Evolutionary conservation across 2,888 invertebrate species (phyloP), one percentile per base, ranked within the genome.

Genomic region (Podotricha telesiphe): DNA sequence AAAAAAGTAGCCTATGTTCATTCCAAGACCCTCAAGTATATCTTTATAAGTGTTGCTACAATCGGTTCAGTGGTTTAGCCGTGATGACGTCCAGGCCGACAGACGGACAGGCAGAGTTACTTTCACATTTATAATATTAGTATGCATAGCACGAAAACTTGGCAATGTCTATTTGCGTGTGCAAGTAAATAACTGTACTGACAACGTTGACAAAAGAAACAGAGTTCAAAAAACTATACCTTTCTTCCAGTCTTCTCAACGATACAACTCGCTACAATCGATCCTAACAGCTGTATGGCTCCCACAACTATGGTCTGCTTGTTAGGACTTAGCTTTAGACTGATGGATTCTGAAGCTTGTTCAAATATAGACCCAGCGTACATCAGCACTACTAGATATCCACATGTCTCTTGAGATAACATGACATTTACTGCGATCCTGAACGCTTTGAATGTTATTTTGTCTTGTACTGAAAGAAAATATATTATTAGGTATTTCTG

Each of bases 281-380:
- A 92, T 0, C 93, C 93, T 1, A 93, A 74, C 65, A 93, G 77
- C 72, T 93, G 93, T 61, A 93, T 89, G 0, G 74, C 86, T 0
- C 93, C 93, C 0, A 93, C 92, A 0, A 91, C 87, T 0, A 93
- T 92, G 0, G 93, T 92, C 81, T 93, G 93, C 78, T 92, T 91
- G 78, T 93, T 93, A 0, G 93, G 89, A 70, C 89, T 90, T 48
- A 93, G 82, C 62, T 86, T 89, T 34, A 93, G 75, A 70, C 86
- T 87, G 75, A 92, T 93, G 28, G 92, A 88, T 70, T 88, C 86
- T 0, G 92, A 86, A 0, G 93, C 93, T 71, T 86, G 82, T 75
- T 91, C 92, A 80, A 93, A 93, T 80, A 93, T 93, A 37, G 91
- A 89, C 0, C 93, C 87, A 0, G 93, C 93, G 66, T 93, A 93